Evolutionary conservation across 2,113 vertebrate genomes (phyloP).

Genomic region (Antennarius striatus): DNA sequence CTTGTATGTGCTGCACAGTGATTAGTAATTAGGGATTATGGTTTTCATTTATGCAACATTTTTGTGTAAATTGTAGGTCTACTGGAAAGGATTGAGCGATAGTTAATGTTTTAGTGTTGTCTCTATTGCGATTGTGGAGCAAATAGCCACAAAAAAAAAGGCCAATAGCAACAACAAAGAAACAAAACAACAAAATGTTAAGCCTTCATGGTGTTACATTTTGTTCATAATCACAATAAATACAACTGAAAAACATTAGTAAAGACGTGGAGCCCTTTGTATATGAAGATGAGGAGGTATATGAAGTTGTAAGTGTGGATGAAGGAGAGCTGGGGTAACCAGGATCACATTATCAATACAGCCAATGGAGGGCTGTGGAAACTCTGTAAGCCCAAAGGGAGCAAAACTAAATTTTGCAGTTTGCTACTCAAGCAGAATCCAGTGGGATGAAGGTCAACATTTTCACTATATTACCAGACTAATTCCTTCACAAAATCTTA

Average conservation of each 20-base stretch:
- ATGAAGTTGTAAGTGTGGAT: constrained; percentile 38
- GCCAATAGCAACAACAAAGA: background rate
- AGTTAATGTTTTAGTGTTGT: background rate
- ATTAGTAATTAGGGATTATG: background rate
- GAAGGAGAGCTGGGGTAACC: constrained; percentile 48
- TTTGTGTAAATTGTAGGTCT: background rate
- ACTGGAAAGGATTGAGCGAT: too few species aligned
- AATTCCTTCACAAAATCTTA: background rate
- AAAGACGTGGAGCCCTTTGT: background rate
- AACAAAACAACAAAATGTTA: background rate
- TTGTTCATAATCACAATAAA: background rate
- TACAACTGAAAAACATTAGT: background rate
- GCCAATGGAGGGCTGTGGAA: constrained; percentile 62
- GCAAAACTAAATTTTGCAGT: constrained; percentile 56
- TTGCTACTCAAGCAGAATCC: constrained; percentile 47
- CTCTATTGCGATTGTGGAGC: background rate
- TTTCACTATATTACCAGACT: constrained; percentile 18
- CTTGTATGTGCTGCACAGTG: background rate
- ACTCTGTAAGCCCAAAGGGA: constrained; percentile 74
- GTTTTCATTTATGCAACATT: background rate
- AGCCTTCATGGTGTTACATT: background rate
- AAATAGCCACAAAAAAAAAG: background rate
- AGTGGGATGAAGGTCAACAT: constrained; percentile 58
- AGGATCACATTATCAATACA: constrained; percentile 64
- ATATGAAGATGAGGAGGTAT: constrained; percentile 14